Base-by-base conservation (phyloP, 2,113 vertebrate species). In the Mormyrus iriodes region DNA sequence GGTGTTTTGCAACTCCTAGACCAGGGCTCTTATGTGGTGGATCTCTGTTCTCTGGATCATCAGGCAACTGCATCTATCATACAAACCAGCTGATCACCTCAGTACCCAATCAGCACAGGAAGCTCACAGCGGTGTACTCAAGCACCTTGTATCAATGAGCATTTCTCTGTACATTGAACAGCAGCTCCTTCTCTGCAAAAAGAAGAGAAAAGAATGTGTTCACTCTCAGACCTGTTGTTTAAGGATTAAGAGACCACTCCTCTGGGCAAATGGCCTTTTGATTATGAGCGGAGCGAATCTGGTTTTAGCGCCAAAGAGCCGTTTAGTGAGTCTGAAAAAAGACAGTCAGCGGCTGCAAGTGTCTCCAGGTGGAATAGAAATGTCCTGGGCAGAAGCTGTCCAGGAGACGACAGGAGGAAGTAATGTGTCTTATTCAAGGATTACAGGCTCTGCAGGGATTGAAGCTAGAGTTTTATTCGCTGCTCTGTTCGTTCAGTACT, bases 41-140 rank as follows among this genome's bases (percentile, higher is more conserved):
- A 55, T 87, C 82, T 84, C 82, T 24, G 4, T 86, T n/a, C 42
- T 21, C 27, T 86, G 44, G 85, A 86, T 79, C 49, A 48, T 76
- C 89, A 89, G 89, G 76, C 88, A 90, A 91, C 73, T 53, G 39
- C 51, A 53, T 61, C 48, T 89, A 85, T 89, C 84, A 90, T 89
- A 9, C 76, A 8, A 24, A 83, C 53, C 79, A 89, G 86, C 65
- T 76, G 39, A 48, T 48, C 69, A 9, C 15, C 69, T 83, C 17
- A 79, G 87, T 48, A 89, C 35, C 86, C 65, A 86, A 88, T 87
- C 52, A 76, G n/a, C 46, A 55, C 15, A 48, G 42, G 24, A n/a
- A 15, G 1, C 84, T 10, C 35, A 65, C 2, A n/a, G 53, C 24
- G 24, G 53, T 8, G 53, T 87, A 21, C 52, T 87, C 15, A 58